Evolutionary conservation across 2,888 invertebrate species (phyloP).

Genomic region (Stenolophus ochropezus): DNA sequence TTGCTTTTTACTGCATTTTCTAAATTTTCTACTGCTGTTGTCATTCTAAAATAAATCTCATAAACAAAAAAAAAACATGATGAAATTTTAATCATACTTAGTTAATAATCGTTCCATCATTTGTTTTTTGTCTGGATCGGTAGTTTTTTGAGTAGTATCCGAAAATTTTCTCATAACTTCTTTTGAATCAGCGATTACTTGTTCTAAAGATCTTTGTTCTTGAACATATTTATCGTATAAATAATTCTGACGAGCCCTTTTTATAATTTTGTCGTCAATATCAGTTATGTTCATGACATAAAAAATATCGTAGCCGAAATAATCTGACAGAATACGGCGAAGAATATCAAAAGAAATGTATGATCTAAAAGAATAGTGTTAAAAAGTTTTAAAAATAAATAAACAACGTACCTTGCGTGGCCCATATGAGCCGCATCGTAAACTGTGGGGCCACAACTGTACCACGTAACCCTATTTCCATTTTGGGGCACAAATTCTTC

Average conservation of each 20-base stretch:
- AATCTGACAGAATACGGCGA: conserved; percentile 89
- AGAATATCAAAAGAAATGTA: conserved; percentile 99
- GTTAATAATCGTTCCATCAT: conserved; percentile 82
- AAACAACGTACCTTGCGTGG: conserved; percentile 88
- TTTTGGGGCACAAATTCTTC: conserved; percentile 90
- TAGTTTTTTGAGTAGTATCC: conserved; percentile 78
- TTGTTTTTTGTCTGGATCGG: conserved; percentile 89
- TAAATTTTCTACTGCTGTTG: conserved; percentile 80
- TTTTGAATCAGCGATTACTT: conserved; percentile 82
- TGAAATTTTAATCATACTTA: conserved; percentile 66
- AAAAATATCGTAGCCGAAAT: conserved; percentile 94
- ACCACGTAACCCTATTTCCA: conserved; percentile 93
- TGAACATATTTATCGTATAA: conserved; percentile 85
- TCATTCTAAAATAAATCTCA: conserved; percentile 72
- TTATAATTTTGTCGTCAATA: conserved; percentile 99
- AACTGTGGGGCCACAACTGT: conserved; percentile 99
- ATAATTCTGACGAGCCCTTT: conserved; percentile 92
- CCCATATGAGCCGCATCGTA: conserved; percentile 99
- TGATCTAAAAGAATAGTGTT: conserved; percentile 78
- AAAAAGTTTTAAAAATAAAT: not conserved
- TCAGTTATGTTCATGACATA: conserved; percentile 99
- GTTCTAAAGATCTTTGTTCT: conserved; percentile 75
- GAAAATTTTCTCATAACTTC: conserved; percentile 78
- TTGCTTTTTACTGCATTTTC: conserved; percentile 79
- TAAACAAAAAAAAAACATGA: conserved; percentile 5